These are phyloP conservation scores for Ormyrus thymus DNA, from an alignment of 2,888 invertebrate genomes.

Conservation along the genomic window DNA sequence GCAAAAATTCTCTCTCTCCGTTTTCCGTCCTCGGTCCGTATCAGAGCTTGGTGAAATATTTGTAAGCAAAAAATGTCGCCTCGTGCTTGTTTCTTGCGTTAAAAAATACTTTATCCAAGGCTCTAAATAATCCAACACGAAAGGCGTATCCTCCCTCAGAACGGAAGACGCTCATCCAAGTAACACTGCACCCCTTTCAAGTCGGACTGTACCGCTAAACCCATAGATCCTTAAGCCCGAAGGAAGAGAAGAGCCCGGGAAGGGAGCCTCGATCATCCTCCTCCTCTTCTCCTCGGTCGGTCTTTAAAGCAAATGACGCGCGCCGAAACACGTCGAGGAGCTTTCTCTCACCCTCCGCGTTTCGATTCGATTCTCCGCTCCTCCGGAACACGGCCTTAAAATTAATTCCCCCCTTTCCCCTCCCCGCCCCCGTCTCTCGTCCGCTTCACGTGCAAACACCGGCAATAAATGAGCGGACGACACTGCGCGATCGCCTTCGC, in stretches of 20 bases:
- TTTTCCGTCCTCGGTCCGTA: too few species aligned
- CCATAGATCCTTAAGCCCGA: background rate
- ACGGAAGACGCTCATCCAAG: too few species aligned
- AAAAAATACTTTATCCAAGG: too few species aligned
- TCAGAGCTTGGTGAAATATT: too few species aligned
- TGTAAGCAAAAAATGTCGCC: too few species aligned
- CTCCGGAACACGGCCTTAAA: slow-evolving; percentile 20
- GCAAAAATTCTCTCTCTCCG: too few species aligned
- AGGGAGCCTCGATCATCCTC: background rate
- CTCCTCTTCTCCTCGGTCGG: background rate
- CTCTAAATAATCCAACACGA: too few species aligned
- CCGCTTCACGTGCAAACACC: slow-evolving; percentile 20
- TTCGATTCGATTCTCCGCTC: slow-evolving; percentile 36
- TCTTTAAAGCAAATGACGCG: slow-evolving; percentile 49
- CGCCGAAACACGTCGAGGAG: background rate
- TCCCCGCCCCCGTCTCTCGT: too few species aligned
- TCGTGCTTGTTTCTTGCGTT: too few species aligned
- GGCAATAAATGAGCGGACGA: slow-evolving; percentile 4
- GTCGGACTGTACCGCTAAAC: background rate
- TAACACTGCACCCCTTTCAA: background rate
- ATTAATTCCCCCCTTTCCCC: slow-evolving; percentile 36
- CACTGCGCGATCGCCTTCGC: too few species aligned
- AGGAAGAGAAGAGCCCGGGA: background rate
- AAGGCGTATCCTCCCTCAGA: too few species aligned
- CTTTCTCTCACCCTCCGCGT: too few species aligned